phyloP scores from a whole-genome alignment of 2,888 invertebrate genomes.

The Parelbella ahira region DNA sequence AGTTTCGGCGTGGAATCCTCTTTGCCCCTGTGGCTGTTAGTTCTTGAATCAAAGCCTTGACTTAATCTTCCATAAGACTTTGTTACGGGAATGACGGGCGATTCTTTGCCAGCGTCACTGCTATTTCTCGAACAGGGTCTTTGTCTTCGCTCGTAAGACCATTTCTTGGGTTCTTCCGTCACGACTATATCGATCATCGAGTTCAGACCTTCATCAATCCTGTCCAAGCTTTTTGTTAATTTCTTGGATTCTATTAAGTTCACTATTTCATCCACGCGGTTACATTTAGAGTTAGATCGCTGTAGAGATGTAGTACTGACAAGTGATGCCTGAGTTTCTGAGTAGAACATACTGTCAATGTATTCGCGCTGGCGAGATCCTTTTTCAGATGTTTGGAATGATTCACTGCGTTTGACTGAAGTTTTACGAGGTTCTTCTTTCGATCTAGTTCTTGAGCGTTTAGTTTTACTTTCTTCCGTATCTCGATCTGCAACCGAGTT shows the following conservation, averaged over 20 bases:
- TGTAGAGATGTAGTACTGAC: constrained; percentile 38
- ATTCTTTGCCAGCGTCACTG: constrained; percentile 62
- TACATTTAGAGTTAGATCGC: constrained; percentile 60
- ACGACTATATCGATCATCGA: constrained; percentile 87
- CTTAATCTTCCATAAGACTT: constrained; percentile 50
- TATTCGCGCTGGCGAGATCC: constrained; percentile 70
- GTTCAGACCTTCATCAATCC: constrained; percentile 87
- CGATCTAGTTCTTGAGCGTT: constrained; percentile 60
- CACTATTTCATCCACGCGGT: constrained; percentile 70
- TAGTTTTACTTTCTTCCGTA: constrained; percentile 51
- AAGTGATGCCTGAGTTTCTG: constrained; percentile 60
- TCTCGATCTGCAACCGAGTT: constrained; percentile 79
- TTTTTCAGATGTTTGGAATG: constrained; percentile 70
- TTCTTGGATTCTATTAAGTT: constrained; percentile 82
- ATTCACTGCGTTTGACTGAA: constrained; percentile 70
- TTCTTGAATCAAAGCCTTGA: constrained; percentile 51
- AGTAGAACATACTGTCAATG: constrained; percentile 82
- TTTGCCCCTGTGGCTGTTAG: constrained; percentile 49
- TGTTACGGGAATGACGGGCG: constrained; percentile 57
- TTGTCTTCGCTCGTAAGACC: constrained; percentile 68
- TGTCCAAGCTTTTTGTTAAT: constrained; percentile 87
- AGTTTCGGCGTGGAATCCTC: constrained; percentile 35
- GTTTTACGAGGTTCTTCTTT: constrained; percentile 58
- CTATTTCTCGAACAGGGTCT: constrained; percentile 62
- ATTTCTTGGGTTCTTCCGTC: constrained; percentile 77